Evolutionary conservation across 1,140 invertebrate species (phyloP).

Genomic region (Sinella curviseta): DNA sequence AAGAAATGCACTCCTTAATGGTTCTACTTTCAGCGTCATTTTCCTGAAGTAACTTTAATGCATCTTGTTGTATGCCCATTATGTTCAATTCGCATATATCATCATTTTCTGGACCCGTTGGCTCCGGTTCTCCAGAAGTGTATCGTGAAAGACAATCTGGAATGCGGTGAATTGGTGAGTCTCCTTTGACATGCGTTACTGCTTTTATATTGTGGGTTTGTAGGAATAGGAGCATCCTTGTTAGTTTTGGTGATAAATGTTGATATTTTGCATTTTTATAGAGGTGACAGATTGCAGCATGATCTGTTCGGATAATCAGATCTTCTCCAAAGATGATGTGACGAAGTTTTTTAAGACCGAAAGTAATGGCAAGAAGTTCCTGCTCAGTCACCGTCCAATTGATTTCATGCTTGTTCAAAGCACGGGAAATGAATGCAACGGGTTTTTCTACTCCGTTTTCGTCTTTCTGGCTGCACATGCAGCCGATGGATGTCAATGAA

Average conservation of each 20-base stretch:
- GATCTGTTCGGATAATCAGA: conserved; percentile 44
- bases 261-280: conserved; percentile 51
- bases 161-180: conserved; percentile 43
- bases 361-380: conserved; percentile 49
- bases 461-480: conserved; percentile 43
- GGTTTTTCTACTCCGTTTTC: conserved; percentile 44
- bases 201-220: conserved; percentile 49
- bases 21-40: background rate
- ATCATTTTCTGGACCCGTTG: background rate
- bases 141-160: conserved; percentile 45
- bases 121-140: background rate
- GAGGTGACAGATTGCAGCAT: conserved; percentile 44
- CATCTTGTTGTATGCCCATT: background rate
- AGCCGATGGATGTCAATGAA: conserved; percentile 38
- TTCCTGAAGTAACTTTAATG: background rate
- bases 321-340: conserved; percentile 48
- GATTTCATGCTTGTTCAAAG: conserved; percentile 47
- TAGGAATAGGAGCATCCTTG: conserved; percentile 50
- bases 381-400: conserved; percentile 49
- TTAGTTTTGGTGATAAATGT: conserved; percentile 46
- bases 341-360: conserved; percentile 47
- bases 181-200: conserved; percentile 47
- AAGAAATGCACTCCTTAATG: background rate
- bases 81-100: background rate
- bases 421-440: conserved; percentile 49